Evolutionary conservation across 2,888 invertebrate species (phyloP).

Genomic region (Acleris emargana): DNA sequence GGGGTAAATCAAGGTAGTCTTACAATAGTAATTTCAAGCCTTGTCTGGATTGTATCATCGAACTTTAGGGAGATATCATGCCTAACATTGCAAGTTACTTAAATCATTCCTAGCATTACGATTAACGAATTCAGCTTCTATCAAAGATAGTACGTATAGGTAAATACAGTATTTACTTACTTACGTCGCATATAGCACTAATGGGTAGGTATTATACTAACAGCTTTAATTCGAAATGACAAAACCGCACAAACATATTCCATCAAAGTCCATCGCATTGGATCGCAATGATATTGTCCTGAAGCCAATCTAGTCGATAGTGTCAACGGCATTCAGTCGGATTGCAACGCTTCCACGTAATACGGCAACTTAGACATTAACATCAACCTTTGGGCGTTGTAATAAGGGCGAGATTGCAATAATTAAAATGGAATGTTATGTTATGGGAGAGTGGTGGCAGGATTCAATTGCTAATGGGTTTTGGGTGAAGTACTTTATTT

Average conservation of each 20-base stretch:
- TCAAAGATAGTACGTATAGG: no score
- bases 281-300: constrained; percentile 27
- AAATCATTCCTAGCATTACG: no score
- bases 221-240: constrained; percentile 24
- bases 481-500: constrained; percentile 7
- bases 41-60: no score
- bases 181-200: no score
- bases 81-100: no score
- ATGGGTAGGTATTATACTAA: background rate
- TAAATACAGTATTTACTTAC: no score
- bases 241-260: constrained; percentile 16
- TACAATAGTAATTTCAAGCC: no score
- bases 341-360: constrained; percentile 21
- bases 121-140: no score
- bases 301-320: constrained; percentile 33
- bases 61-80: no score
- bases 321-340: constrained; percentile 25
- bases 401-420: constrained; percentile 6
- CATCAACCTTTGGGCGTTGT: background rate
- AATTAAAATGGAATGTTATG: background rate
- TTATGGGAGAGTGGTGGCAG: constrained; percentile 2
- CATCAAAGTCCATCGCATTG: constrained; percentile 24
- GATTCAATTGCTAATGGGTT: constrained; percentile 18
- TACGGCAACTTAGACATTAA: background rate
- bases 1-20: no score